Evolutionary conservation across 2,888 invertebrate genomes (phyloP).

Genomic region (Coleophora flavipennella): DNA sequence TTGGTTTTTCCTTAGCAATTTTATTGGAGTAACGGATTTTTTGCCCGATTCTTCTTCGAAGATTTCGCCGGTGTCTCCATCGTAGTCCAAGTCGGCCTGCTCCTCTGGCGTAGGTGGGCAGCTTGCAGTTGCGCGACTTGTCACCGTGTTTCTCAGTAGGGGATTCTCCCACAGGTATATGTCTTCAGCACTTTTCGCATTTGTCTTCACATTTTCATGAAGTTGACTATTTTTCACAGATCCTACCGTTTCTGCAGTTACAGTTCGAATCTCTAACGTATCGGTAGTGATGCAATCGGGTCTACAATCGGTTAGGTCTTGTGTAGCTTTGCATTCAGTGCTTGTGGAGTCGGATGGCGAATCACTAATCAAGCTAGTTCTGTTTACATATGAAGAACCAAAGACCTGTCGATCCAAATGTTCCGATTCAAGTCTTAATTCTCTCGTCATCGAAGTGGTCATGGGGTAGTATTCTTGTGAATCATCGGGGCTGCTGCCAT

Average conservation of each 20-base stretch:
- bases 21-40: conserved; percentile 80
- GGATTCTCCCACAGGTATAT: conserved; percentile 88
- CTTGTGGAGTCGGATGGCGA: conserved; percentile 60
- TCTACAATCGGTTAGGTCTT: conserved; percentile 33
- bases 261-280: conserved; percentile 29
- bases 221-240: conserved; percentile 45
- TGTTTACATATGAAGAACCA: conserved; percentile 65
- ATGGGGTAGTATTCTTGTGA: conserved; percentile 89
- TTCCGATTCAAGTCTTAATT: conserved; percentile 85
- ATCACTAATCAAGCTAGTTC: conserved; percentile 52
- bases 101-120: conserved; percentile 80
- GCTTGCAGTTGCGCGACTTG: conserved; percentile 54
- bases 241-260: conserved; percentile 31
- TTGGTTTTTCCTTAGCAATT: conserved; percentile 66
- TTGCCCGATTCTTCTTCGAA: conserved; percentile 77
- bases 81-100: conserved; percentile 79
- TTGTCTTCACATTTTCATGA: conserved; percentile 48
- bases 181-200: conserved; percentile 74
- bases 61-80: conserved; percentile 72
- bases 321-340: conserved; percentile 49
- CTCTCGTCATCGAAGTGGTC: conserved; percentile 89
- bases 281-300: conserved; percentile 28
- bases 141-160: conserved; percentile 71
- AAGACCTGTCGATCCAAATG: conserved; percentile 89
- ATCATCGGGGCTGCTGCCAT: conserved; percentile 83